These are phyloP conservation scores for Serilophus lunatus DNA, from an alignment of 2,113 vertebrate genomes.

Conservation along the genomic window DNA sequence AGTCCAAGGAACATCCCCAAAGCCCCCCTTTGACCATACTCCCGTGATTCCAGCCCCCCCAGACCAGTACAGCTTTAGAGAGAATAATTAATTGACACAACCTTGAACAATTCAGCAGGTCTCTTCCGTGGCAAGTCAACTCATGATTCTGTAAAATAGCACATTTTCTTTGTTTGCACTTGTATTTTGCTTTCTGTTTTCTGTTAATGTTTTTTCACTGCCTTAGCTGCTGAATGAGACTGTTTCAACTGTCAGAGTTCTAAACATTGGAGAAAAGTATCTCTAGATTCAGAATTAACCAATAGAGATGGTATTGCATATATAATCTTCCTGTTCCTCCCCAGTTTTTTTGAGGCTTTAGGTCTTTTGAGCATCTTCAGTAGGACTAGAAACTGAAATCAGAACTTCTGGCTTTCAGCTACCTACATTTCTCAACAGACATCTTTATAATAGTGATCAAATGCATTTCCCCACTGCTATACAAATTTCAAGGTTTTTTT, in stretches of 20 bases:
- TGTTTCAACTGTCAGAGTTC: not conserved
- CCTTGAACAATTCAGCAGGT: not conserved
- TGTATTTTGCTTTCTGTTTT: not conserved
- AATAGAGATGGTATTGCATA: not conserved
- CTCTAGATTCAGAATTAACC: not conserved
- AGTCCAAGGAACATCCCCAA: no score
- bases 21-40: no score
- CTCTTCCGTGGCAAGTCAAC: not conserved
- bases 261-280: not conserved
- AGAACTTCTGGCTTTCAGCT: not conserved
- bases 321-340: not conserved
- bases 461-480: not conserved
- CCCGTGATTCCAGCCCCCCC: no score
- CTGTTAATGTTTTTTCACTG: not conserved
- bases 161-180: not conserved
- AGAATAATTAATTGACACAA: not conserved
- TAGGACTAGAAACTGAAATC: not conserved
- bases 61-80: no score
- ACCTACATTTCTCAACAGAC: fast-evolving
- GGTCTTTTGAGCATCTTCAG: not conserved
- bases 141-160: not conserved
- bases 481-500: not conserved
- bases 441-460: not conserved
- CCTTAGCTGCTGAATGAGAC: not conserved
- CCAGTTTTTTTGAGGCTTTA: not conserved